Base-by-base conservation (phyloP, 2,113 vertebrate species). In the Cervus canadensis region DNA sequence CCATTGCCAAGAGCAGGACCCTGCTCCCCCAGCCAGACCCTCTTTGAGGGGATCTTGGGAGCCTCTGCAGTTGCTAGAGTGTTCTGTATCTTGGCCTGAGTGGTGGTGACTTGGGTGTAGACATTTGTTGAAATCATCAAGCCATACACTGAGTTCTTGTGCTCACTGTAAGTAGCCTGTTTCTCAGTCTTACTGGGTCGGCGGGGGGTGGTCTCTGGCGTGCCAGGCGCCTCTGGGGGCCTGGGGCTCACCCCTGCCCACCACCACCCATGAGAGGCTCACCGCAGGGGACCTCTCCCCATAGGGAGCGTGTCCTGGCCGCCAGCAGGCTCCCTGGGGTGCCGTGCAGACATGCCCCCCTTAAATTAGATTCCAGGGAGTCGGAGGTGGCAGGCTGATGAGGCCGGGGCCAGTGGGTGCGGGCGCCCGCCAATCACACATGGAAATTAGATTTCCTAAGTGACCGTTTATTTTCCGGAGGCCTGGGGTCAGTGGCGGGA, bases 331-430 rank as follows among this genome's bases (percentile, higher is more conserved):
- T 94, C 95, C 45, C 84, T 16, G 3, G 21, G 59, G 45, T 30
- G n/a, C 43, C 9, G 30, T n/a, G 45, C 54, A 79, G 64, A 85
- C 3, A 17, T 13, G 40, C 3, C 7, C 78, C 94, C 92, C 86
- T 74, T 97, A 89, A 96, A 94, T 95, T 67, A 93, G 85, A 91
- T 95, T 97, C 86, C 52, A 1, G 50, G 96, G 82, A 12, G 1
- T 60, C 0, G 0, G 26, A 91, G 83, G 89, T 28, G 91, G n/a
- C 64, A 43, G 92, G 0, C n/a, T 92, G 81, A 92, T 62, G 89
- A 71, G 64, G 16, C 40, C 0, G 0, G 9, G 45, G 59, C 67
- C 23, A 4, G 25, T 0, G 7, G 76, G 52, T 50, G n/a, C 1
- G 16, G 2, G 2, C 1, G 1, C 30, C 7, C 1, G 13, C 83